phyloP scores from a whole-genome alignment of 2,797 vertebrate genomes.

The Gambusia yucatana region DNA sequence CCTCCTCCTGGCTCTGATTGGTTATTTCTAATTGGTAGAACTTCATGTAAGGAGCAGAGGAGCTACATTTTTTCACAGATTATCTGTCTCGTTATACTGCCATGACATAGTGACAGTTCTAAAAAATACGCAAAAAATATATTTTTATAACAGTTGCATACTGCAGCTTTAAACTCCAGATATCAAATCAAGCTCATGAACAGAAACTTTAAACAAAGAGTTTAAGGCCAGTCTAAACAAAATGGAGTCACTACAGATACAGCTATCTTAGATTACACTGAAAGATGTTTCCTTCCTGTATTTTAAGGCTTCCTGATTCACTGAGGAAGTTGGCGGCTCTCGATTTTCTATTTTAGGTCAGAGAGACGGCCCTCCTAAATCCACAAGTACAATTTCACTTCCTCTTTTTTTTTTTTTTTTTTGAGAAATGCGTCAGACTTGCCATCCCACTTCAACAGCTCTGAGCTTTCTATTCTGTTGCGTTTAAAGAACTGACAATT shows the following conservation, averaged over 20 bases:
- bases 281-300: slow-evolving; percentile 59
- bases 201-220: slow-evolving; percentile 17
- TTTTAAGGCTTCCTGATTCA: slow-evolving; percentile 56
- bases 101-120: too few relatives aligned
- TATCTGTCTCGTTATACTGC: too few relatives aligned
- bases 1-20: too few relatives aligned
- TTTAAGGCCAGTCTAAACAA: slow-evolving; percentile 42
- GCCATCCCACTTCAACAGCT: neutral
- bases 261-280: slow-evolving; percentile 38
- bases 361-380: slow-evolving; percentile 7
- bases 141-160: too few relatives aligned
- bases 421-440: neutral
- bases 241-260: slow-evolving; percentile 46
- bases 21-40: too few relatives aligned
- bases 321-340: slow-evolving; percentile 52
- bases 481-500: neutral
- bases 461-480: neutral
- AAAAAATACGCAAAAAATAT: too few relatives aligned
- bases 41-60: too few relatives aligned
- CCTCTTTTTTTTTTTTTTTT: neutral
- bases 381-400: neutral
- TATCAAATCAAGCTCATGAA: slow-evolving; percentile 10
- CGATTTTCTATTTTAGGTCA: slow-evolving; percentile 53
- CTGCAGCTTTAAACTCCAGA: neutral
- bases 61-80: too few relatives aligned